phyloP scores from a whole-genome alignment of 2,113 vertebrate genomes.

The Galeopterus variegatus region DNA sequence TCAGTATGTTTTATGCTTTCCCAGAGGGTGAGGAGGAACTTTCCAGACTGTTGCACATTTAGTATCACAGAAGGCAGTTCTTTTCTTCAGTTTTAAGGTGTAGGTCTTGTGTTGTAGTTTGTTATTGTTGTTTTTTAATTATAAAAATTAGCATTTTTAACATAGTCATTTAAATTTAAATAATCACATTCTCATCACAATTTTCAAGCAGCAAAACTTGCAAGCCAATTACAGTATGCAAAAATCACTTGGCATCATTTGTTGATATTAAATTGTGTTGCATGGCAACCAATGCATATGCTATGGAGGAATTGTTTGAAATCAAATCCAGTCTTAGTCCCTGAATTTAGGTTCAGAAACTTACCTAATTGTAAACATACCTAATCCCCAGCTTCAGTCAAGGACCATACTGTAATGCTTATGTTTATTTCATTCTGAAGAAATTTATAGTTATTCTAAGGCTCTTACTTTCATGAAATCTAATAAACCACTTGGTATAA shows the following conservation, averaged over 20 bases:
- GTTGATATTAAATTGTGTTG: slow-evolving; percentile 69
- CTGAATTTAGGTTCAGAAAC: slow-evolving; percentile 67
- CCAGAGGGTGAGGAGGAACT: slow-evolving; percentile 67
- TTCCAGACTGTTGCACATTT: slow-evolving; percentile 74
- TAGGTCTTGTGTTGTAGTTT: slow-evolving; percentile 55
- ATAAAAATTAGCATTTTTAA: slow-evolving; percentile 79
- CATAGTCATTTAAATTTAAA: slow-evolving; percentile 62
- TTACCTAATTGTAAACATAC: slow-evolving; percentile 54
- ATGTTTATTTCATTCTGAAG: slow-evolving; percentile 60
- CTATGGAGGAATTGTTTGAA: slow-evolving; percentile 61
- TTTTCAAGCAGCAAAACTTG: slow-evolving; percentile 59
- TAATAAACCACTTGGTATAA: slow-evolving; percentile 14
- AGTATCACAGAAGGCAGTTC: slow-evolving; percentile 41
- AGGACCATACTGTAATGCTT: slow-evolving; percentile 51
- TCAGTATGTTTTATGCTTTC: slow-evolving; percentile 78
- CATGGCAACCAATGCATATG: slow-evolving; percentile 21
- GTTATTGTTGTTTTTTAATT: slow-evolving; percentile 6
- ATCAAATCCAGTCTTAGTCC: slow-evolving; percentile 55
- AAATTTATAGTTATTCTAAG: slow-evolving; percentile 13
- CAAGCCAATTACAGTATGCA: slow-evolving; percentile 70
- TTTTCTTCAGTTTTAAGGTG: slow-evolving; percentile 72
- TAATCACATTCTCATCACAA: slow-evolving; percentile 48
- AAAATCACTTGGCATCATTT: slow-evolving; percentile 72
- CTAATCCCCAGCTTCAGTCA: slow-evolving; percentile 1
- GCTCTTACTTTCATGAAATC: neutral